Evolutionary conservation across 1,140 invertebrate genomes (phyloP).

Genomic region (Drosophila mojavensis): DNA sequence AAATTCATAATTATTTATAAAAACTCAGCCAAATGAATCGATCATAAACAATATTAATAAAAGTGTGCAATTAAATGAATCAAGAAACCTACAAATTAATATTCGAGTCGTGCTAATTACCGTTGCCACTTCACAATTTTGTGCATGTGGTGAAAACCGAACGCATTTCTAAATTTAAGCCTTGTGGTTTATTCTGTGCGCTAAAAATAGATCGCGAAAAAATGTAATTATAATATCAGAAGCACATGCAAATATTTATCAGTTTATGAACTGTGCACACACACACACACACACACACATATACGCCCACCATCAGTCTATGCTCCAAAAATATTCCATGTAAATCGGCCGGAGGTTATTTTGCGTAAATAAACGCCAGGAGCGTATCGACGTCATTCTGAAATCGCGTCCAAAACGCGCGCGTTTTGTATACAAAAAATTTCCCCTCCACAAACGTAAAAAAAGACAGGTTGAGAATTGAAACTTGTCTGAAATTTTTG

Average conservation of each 20-base stretch:
- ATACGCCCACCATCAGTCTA: constrained; percentile 1
- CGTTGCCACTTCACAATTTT: neutral
- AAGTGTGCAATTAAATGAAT: constrained; percentile 6
- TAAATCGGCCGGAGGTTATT: constrained; percentile 33
- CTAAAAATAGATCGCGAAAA: constrained; percentile 64
- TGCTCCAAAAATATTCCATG: constrained; percentile 36
- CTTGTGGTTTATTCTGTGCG: constrained; percentile 39
- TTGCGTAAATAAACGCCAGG: constrained; percentile 18
- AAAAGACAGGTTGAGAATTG: constrained; percentile 14
- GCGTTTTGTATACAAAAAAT: constrained; percentile 16
- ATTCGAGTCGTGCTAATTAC: constrained; percentile 12
- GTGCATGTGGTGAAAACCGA: constrained; percentile 32
- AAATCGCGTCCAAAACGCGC: constrained; percentile 48
- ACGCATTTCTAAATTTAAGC: constrained; percentile 51
- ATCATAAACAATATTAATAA: neutral
- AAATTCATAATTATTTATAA: constrained; percentile 2
- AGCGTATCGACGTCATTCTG: constrained; percentile 29
- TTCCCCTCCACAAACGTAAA: neutral
- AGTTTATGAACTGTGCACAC: constrained; percentile 47
- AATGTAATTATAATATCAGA: constrained; percentile 20
- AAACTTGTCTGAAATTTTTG: constrained; percentile 14
- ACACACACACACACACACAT: constrained; percentile 2
- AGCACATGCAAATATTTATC: constrained; percentile 53
- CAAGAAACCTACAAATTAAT: constrained; percentile 1
- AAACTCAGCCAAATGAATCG: neutral